These are phyloP conservation scores for Brenthis hecate DNA, from an alignment of 2,888 invertebrate species.

Conservation along the genomic window DNA sequence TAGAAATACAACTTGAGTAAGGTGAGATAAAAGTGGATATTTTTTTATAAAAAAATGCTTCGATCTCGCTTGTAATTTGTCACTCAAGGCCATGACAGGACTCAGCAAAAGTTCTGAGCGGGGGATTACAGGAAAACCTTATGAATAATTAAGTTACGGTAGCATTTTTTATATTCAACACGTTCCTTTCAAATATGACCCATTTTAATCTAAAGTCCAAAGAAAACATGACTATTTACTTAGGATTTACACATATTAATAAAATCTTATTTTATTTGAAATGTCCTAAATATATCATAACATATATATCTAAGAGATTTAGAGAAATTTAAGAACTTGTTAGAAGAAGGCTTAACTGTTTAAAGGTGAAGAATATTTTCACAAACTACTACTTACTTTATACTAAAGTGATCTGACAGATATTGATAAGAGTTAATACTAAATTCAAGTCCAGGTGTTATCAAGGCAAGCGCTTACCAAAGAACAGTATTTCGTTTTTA, in stretches of 20 bases:
- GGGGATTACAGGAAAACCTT: constrained; percentile 68
- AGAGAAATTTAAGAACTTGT: too few species aligned
- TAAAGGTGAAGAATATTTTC: too few species aligned
- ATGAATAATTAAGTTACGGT: constrained; percentile 77
- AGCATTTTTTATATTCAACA: constrained; percentile 62
- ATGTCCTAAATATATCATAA: too few species aligned
- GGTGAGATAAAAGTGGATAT: constrained; percentile 45
- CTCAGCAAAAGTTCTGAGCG: constrained; percentile 57
- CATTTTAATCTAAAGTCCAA: constrained; percentile 56
- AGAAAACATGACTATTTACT: constrained; percentile 45
- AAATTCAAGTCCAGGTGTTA: too few species aligned
- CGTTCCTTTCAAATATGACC: constrained; percentile 49
- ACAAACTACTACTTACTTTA: too few species aligned
- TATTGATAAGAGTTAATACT: too few species aligned
- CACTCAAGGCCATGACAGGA: constrained; percentile 71
- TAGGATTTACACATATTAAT: neutral
- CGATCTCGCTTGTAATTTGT: constrained; percentile 70
- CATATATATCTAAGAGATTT: too few species aligned
- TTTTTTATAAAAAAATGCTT: constrained; percentile 53
- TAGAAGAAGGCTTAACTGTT: too few species aligned
- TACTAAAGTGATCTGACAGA: too few species aligned
- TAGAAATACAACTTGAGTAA: constrained; percentile 41
- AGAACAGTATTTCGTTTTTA: too few species aligned
- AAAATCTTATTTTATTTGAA: neutral
- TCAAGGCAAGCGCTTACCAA: too few species aligned